Percentiles rank a stretch among this genome's conserved stretches.
Evolutionary conservation across 2,113 vertebrate genomes (phyloP).

Genomic region (Austrofundulus limnaeus): DNA sequence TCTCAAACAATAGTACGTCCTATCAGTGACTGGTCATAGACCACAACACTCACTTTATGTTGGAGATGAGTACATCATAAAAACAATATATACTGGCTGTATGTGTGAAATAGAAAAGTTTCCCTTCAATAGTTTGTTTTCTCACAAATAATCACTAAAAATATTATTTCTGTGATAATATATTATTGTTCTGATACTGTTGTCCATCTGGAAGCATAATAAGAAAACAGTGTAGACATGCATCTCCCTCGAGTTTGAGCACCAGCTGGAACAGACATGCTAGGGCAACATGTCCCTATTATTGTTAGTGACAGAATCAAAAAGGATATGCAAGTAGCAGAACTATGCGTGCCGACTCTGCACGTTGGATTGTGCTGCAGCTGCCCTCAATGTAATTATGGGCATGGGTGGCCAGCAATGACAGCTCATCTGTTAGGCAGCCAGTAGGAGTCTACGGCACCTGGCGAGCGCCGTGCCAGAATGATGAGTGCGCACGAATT

Average conservation of each 20-base stretch:
- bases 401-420: constrained; percentile 77
- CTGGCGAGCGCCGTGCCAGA: constrained; percentile 60
- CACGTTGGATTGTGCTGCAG: constrained; percentile 69
- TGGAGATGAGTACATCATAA: constrained; percentile 24
- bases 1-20: constrained; percentile 36
- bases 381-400: constrained; percentile 75
- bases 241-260: constrained; percentile 53
- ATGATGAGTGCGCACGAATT: constrained; percentile 62
- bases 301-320: constrained; percentile 77
- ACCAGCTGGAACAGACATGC: constrained; percentile 70
- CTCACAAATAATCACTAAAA: constrained; percentile 16
- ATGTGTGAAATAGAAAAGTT: constrained; percentile 1
- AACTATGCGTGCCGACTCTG: constrained; percentile 52
- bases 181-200: constrained; percentile 34
- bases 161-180: constrained; percentile 31
- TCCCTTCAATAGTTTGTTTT: constrained; percentile 11
- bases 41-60: constrained; percentile 22
- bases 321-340: constrained; percentile 66
- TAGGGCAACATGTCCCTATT: constrained; percentile 65
- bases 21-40: constrained; percentile 35
- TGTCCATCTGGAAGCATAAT: constrained; percentile 52
- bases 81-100: constrained; percentile 7
- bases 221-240: constrained; percentile 47
- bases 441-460: constrained; percentile 64
- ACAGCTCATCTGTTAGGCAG: constrained; percentile 80